These are phyloP conservation scores for Drosophila cracens DNA, from an alignment of 2,888 invertebrate species.

Conservation along the genomic window DNA sequence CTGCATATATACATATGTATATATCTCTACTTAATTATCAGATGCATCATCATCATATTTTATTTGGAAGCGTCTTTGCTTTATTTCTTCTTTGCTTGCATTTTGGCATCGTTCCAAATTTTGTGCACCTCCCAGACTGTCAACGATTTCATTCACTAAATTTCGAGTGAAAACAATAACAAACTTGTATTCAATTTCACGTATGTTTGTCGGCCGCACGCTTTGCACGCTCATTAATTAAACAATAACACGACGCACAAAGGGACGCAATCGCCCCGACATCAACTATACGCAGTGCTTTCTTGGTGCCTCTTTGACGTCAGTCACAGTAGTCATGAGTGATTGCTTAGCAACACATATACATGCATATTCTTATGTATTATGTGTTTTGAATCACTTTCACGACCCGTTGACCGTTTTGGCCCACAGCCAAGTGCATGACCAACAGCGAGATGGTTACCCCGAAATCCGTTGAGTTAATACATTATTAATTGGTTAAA, in stretches of 20 bases:
- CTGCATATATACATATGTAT: not conserved
- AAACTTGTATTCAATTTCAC: constrained; percentile 32
- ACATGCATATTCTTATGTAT: not conserved
- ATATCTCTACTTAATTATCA: not conserved
- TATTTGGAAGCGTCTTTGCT: not conserved
- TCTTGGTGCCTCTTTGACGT: constrained; percentile 33
- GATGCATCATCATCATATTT: not conserved
- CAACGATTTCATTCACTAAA: constrained; percentile 60
- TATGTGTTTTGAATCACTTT: constrained; percentile 37
- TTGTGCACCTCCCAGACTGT: constrained; percentile 19
- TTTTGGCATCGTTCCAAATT: constrained; percentile 9
- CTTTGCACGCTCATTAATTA: constrained; percentile 47
- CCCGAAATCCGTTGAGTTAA: constrained; percentile 37
- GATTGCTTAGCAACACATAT: constrained; percentile 18
- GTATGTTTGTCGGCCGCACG: constrained; percentile 41
- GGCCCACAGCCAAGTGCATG: constrained; percentile 57
- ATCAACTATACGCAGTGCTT: constrained; percentile 37
- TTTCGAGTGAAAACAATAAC: constrained; percentile 51
- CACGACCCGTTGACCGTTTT: constrained; percentile 62
- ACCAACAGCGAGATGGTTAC: constrained; percentile 35
- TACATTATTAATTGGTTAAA: constrained; percentile 18
- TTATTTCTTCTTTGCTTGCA: not conserved
- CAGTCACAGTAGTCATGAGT: constrained; percentile 29
- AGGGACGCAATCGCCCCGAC: constrained; percentile 4
- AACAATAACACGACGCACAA: constrained; percentile 29